Conservation (phyloP, 2,797 vertebrate genomes). For the Chelonia mydas region DNA sequence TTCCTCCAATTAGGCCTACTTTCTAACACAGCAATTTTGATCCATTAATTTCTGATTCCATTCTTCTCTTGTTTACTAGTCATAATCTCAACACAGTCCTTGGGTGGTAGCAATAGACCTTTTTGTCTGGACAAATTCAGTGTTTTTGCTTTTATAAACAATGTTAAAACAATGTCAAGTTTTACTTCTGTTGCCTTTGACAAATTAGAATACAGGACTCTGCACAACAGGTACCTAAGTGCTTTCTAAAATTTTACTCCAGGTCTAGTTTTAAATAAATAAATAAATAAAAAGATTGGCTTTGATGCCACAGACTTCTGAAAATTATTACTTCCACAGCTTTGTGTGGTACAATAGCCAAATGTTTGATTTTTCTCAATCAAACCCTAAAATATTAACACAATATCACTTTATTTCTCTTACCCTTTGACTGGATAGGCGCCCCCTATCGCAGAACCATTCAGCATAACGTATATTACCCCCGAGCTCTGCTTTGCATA, state of each 20-base stretch:
- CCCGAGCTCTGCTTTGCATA: constrained; percentile 81
- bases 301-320: neutral
- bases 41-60: neutral
- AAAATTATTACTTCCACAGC: neutral
- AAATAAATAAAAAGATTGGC: neutral
- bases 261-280: neutral
- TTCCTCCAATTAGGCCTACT: neutral
- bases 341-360: neutral
- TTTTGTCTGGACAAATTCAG: neutral
- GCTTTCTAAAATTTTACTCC: neutral
- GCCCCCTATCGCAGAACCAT: constrained; percentile 79
- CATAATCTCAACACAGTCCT: neutral
- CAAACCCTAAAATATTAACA: neutral
- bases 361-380: neutral
- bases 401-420: constrained; percentile 42
- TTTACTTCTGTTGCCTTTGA: neutral
- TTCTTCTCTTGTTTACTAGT: neutral
- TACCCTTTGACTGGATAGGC: constrained; percentile 81
- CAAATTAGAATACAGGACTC: neutral
- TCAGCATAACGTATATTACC: constrained; percentile 79
- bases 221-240: neutral
- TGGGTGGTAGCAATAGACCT: neutral
- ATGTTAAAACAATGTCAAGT: neutral
- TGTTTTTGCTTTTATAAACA: neutral
- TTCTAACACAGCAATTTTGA: neutral